Evolutionary conservation across 2,888 invertebrate species (phyloP).

Genomic region (Hesperia comma): DNA sequence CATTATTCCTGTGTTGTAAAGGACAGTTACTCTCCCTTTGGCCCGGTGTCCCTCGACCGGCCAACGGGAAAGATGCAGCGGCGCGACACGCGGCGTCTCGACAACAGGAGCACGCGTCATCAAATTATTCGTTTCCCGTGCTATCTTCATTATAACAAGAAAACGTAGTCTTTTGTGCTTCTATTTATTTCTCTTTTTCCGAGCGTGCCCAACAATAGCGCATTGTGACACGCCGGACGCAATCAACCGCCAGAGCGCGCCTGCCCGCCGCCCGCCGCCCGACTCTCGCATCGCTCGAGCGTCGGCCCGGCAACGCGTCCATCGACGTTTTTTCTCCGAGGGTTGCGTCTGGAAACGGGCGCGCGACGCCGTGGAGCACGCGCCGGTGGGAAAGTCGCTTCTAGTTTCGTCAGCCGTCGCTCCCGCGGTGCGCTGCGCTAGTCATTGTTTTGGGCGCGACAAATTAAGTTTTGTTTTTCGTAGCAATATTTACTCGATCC

Average conservation of each 20-base stretch:
- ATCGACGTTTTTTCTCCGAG: slow-evolving; percentile 8
- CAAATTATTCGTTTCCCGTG: slow-evolving; percentile 24
- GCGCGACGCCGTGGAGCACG: slow-evolving; percentile 3
- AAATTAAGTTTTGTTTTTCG: slow-evolving; percentile 33
- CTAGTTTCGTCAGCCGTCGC: neutral
- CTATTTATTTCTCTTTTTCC: slow-evolving; percentile 29
- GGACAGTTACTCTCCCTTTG: neutral
- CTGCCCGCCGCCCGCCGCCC: neutral
- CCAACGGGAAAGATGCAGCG: neutral
- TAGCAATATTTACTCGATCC: slow-evolving; percentile 14
- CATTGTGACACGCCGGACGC: slow-evolving; percentile 34
- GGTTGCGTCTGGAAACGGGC: neutral
- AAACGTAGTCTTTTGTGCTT: slow-evolving; percentile 25
- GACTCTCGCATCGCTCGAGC: neutral
- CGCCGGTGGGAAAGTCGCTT: too few species aligned
- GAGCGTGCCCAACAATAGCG: slow-evolving; percentile 31
- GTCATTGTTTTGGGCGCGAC: slow-evolving; percentile 25
- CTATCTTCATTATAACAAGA: slow-evolving; percentile 34
- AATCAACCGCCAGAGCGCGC: slow-evolving; percentile 22
- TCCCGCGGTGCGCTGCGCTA: too few species aligned
- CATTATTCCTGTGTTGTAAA: too few species aligned
- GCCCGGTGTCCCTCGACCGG: neutral
- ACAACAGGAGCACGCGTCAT: slow-evolving; percentile 17
- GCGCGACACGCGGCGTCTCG: neutral
- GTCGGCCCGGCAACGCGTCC: neutral